These are phyloP conservation scores for Panurus biarmicus DNA, from an alignment of 2,113 vertebrate species.

Conservation along the genomic window DNA sequence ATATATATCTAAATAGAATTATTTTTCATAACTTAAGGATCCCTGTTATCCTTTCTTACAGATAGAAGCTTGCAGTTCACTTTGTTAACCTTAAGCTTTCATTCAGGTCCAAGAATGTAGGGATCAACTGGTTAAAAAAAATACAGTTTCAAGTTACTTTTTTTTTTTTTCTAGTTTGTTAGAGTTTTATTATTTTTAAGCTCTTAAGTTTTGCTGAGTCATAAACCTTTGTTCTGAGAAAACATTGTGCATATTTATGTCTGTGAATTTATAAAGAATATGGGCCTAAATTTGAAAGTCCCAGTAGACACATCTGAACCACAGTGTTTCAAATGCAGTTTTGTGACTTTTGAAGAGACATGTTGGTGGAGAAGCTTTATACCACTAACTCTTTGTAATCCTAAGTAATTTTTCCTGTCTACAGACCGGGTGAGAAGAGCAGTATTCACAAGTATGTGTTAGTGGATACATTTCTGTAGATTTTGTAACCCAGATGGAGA, in stretches of 20 bases:
- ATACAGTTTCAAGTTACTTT: not conserved
- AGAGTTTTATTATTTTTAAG: not conserved
- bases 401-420: not conserved
- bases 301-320: not conserved
- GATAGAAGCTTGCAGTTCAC: slow-evolving; percentile 52
- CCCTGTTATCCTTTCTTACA: slow-evolving; percentile 56
- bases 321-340: not conserved
- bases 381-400: not conserved
- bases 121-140: slow-evolving; percentile 11
- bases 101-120: slow-evolving; percentile 44
- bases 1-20: slow-evolving; percentile 41
- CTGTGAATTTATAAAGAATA: not conserved
- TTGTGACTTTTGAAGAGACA: not conserved
- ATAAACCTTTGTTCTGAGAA: not conserved
- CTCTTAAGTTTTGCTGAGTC: not conserved
- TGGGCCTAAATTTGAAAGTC: not conserved
- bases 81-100: slow-evolving; percentile 65
- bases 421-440: not conserved
- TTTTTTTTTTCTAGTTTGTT: not conserved
- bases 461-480: not conserved
- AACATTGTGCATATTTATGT: not conserved
- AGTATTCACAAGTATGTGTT: not conserved
- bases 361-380: not conserved
- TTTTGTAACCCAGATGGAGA: not conserved
- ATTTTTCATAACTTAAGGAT: slow-evolving; percentile 60